phyloP scores from a whole-genome alignment of 2,888 invertebrate genomes.

The Luffia ferchaultella region DNA sequence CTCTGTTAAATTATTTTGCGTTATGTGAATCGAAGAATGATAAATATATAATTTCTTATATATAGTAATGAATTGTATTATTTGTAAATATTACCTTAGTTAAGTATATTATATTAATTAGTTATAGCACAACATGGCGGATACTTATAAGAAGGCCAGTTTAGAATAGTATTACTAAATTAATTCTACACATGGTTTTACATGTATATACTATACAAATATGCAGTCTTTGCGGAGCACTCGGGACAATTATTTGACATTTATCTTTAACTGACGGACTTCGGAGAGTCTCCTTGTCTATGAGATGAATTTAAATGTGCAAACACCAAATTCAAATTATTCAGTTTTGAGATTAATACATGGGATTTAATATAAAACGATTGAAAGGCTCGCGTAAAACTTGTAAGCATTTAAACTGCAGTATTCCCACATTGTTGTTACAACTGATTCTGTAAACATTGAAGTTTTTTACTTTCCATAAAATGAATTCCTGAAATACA shows the following conservation, averaged over 20 bases:
- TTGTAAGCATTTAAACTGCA: neutral
- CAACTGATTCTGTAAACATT: too few species aligned
- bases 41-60: conserved; percentile 66
- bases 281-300: neutral
- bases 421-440: neutral
- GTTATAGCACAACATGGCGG: conserved; percentile 70
- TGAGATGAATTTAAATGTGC: conserved; percentile 15
- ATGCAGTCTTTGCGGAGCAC: conserved; percentile 15
- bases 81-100: conserved; percentile 68
- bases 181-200: conserved; percentile 64
- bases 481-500: too few species aligned
- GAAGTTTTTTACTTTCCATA: too few species aligned
- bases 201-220: conserved; percentile 54
- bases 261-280: neutral
- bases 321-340: conserved; percentile 21
- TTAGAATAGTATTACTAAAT: conserved; percentile 73
- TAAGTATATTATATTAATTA: conserved; percentile 70
- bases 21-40: conserved; percentile 66
- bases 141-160: conserved; percentile 77
- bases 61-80: conserved; percentile 67
- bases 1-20: conserved; percentile 68
- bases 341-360: neutral
- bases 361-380: neutral
- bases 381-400: neutral
- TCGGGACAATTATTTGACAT: neutral